phyloP scores from a whole-genome alignment of 2,888 invertebrate species.

The Unio pictorum region DNA sequence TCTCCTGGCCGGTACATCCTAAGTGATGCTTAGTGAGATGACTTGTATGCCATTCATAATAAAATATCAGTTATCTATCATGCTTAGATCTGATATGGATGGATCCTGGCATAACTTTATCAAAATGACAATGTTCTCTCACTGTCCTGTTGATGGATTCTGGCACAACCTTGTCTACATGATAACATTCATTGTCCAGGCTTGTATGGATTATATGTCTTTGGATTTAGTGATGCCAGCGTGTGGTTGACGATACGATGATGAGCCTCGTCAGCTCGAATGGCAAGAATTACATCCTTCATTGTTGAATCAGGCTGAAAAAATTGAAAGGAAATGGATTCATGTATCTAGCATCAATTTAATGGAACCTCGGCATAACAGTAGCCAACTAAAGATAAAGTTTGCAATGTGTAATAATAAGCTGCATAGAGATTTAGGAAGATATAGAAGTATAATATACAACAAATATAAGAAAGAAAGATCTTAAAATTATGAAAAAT shows the following conservation, averaged over 20 bases:
- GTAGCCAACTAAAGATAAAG: no score
- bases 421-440: not conserved
- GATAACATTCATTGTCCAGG: conserved; percentile 54
- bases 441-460: not conserved
- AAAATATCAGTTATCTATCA: no score
- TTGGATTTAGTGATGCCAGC: conserved; percentile 62
- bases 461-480: no score
- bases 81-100: no score
- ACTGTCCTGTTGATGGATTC: no score
- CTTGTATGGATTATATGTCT: conserved; percentile 65
- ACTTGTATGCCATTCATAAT: no score
- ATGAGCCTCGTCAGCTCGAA: conserved; percentile 70
- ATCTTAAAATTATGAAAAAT: no score
- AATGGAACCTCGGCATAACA: no score
- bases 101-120: no score
- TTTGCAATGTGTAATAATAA: not conserved
- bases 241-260: conserved; percentile 71
- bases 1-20: no score
- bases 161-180: not conserved
- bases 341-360: not conserved
- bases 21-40: no score
- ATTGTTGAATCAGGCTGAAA: conserved; percentile 62
- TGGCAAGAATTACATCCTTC: conserved; percentile 66
- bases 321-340: not conserved
- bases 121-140: no score